A percentile compares a stretch with the other conserved stretches of the same genome.
These are phyloP conservation scores for Nephila pilipes DNA, from an alignment of 1,140 invertebrate species.

Conservation along the genomic window DNA sequence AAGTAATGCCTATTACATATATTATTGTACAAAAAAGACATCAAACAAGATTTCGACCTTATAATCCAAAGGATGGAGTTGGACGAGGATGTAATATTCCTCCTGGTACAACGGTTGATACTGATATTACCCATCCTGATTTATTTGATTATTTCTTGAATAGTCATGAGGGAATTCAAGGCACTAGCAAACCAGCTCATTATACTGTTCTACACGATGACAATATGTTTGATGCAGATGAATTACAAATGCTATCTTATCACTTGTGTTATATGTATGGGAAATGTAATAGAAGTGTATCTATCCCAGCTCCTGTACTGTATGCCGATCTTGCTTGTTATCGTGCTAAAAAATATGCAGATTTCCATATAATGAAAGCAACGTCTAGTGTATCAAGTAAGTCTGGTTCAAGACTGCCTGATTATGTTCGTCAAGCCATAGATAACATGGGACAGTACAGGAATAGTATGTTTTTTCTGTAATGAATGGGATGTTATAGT, in stretches of 20 bases:
- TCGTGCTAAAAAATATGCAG: conserved; percentile 76
- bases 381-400: not conserved
- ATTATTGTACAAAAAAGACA: conserved; percentile 79
- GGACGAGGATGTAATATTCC: conserved; percentile 86
- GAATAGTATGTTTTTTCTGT: conserved; percentile 48
- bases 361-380: conserved; percentile 55
- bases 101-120: conserved; percentile 92
- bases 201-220: conserved; percentile 78
- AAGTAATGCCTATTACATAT: conserved; percentile 77
- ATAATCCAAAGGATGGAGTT: conserved; percentile 77
- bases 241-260: conserved; percentile 78
- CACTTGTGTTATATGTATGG: conserved; percentile 78
- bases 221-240: conserved; percentile 75
- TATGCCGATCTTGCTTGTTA: conserved; percentile 80
- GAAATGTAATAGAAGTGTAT: conserved; percentile 77
- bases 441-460: conserved; percentile 16
- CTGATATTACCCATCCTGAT: conserved; percentile 88
- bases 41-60: conserved; percentile 71
- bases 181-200: conserved; percentile 78
- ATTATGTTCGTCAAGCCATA: conserved; percentile 28
- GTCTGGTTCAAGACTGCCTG: not conserved
- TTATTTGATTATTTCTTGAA: conserved; percentile 93
- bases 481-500: not conserved
- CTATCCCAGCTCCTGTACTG: conserved; percentile 79
- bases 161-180: conserved; percentile 84